Percentiles rank a stretch among this genome's conserved stretches.
Evolutionary conservation across 2,797 vertebrate species (phyloP).

Genomic region (Myotis vivesi): DNA sequence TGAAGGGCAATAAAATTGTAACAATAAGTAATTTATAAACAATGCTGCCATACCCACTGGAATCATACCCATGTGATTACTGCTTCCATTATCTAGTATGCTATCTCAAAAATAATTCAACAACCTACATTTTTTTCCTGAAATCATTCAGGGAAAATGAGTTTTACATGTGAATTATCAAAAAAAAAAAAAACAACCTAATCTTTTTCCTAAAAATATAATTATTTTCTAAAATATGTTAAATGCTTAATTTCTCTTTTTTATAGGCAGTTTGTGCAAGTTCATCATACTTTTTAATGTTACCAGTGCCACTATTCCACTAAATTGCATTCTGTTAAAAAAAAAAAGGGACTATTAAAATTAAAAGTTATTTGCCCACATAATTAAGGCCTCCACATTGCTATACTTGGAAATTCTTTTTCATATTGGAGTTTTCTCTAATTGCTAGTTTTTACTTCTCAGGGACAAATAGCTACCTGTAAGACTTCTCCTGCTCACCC

Average conservation of each 20-base stretch:
- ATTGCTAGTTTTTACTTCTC: background rate
- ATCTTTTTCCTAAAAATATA: background rate
- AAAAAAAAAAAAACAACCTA: background rate
- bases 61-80: background rate
- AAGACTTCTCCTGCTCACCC: background rate
- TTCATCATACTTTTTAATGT: background rate
- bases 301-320: background rate
- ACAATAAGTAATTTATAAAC: background rate
- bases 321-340: background rate
- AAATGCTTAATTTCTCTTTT: background rate
- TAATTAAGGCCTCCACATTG: background rate
- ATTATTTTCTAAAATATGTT: background rate
- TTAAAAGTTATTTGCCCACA: background rate
- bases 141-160: background rate
- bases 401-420: background rate
- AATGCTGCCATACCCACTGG: background rate
- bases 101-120: background rate
- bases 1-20: background rate
- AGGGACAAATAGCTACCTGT: background rate
- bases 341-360: background rate
- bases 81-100: background rate
- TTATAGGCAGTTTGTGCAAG: background rate
- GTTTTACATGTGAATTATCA: background rate
- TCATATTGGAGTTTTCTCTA: background rate
- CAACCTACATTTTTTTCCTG: background rate